Percentiles rank a stretch among this genome's conserved stretches.
These are phyloP conservation scores for Drosophila leonis DNA, from an alignment of 2,888 invertebrate genomes.

Conservation along the genomic window DNA sequence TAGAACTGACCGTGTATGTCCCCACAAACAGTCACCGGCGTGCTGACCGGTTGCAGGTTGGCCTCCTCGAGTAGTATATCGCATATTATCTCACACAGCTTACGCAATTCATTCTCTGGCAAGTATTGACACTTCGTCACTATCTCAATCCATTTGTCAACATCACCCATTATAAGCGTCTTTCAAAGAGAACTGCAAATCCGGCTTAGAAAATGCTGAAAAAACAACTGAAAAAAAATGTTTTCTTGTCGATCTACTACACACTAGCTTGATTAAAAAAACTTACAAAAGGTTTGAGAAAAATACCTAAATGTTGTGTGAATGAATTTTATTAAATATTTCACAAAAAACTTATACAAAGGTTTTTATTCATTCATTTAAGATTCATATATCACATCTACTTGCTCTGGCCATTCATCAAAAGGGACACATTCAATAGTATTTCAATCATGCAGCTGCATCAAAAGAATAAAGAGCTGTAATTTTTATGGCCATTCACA, in stretches of 20 bases:
- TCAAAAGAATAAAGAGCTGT: too few species aligned
- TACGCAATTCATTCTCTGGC: slow-evolving; percentile 98
- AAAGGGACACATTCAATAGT: not conserved
- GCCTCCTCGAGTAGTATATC: slow-evolving; percentile 97
- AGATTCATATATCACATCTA: not conserved
- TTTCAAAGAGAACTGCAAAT: not conserved
- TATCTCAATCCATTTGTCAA: slow-evolving; percentile 97
- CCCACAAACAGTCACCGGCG: slow-evolving; percentile 99
- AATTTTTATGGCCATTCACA: not conserved
- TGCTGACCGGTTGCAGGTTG: slow-evolving; percentile 98
- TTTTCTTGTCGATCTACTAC: not conserved
- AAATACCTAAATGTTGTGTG: not conserved
- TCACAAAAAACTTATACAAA: not conserved
- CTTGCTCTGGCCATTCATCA: not conserved
- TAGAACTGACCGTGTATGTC: slow-evolving; percentile 99
- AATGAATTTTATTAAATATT: not conserved
- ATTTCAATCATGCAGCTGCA: not conserved
- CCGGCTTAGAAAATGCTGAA: not conserved
- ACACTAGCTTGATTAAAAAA: slow-evolving; percentile 1
- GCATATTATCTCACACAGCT: slow-evolving; percentile 97
- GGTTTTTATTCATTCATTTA: not conserved
- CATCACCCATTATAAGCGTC: slow-evolving; percentile 88
- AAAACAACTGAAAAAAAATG: not conserved
- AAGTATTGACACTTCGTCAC: slow-evolving; percentile 98
- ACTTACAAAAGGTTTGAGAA: not conserved